Conservation (phyloP, 2,888 invertebrate species). For the Cancer borealis region DNA sequence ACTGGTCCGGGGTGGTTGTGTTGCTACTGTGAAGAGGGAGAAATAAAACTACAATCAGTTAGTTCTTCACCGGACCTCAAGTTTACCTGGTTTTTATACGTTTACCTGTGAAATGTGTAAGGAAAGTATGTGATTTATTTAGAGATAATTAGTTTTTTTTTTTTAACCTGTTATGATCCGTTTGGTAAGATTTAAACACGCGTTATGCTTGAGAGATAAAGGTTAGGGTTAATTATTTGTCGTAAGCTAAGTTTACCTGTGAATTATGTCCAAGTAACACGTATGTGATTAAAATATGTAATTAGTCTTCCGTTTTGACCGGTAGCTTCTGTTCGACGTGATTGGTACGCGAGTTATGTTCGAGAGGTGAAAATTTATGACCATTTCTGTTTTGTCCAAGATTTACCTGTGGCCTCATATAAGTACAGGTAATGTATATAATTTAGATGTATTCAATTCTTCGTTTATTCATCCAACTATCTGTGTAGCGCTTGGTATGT, state of each 20-base stretch:
- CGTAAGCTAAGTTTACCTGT: neutral
- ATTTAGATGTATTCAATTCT: neutral
- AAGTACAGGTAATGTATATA: too few relatives aligned
- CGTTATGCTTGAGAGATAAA: neutral
- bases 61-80: neutral
- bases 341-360: too few relatives aligned
- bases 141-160: neutral
- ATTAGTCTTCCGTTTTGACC: too few relatives aligned
- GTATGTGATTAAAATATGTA: too few relatives aligned
- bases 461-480: neutral
- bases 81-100: neutral
- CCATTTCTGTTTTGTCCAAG: too few relatives aligned
- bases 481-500: neutral
- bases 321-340: neutral
- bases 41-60: neutral
- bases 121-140: neutral
- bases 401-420: too few relatives aligned
- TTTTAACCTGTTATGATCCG: too few relatives aligned
- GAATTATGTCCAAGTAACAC: neutral
- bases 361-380: too few relatives aligned
- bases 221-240: neutral
- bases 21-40: neutral
- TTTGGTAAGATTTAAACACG: too few relatives aligned
- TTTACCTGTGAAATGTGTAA: neutral
- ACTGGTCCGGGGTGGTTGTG: slow-evolving; percentile 14